phyloP scores from a whole-genome alignment of 2,113 vertebrate genomes.

The Grammomys surdaster region DNA sequence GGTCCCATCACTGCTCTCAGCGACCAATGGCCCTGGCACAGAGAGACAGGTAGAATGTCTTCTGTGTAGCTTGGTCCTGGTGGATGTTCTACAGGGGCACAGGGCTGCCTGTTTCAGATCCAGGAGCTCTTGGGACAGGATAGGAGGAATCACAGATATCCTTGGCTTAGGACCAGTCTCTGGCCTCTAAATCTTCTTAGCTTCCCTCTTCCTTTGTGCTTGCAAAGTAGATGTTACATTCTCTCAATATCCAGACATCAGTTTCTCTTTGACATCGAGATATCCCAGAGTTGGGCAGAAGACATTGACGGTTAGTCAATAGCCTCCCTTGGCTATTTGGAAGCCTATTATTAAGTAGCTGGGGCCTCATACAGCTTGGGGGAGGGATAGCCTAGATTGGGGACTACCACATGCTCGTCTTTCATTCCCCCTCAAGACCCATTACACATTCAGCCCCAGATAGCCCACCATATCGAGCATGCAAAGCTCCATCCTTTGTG shows the following conservation, averaged over 20 bases:
- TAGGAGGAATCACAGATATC: not conserved
- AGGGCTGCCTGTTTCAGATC: not conserved
- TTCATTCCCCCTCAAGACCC: not conserved
- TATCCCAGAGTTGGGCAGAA: not conserved
- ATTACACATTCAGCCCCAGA: not conserved
- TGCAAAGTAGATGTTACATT: not conserved
- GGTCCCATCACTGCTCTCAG: not conserved
- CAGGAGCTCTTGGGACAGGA: not conserved
- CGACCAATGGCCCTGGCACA: not conserved
- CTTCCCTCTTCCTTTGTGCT: not conserved
- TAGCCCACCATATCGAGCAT: not conserved
- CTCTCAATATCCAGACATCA: not conserved
- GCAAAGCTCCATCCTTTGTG: not conserved
- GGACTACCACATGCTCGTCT: not conserved
- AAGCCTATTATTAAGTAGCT: not conserved
- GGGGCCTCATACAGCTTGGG: accelerated
- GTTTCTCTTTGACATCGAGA: not conserved
- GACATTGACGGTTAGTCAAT: not conserved
- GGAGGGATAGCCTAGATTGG: not conserved
- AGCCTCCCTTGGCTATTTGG: not conserved
- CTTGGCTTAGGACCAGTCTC: not conserved
- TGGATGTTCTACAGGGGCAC: not conserved
- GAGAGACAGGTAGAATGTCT: not conserved
- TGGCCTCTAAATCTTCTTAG: not conserved
- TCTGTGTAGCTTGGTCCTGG: not conserved